These are phyloP conservation scores for Odocoileus virginianus DNA, from an alignment of 2,113 vertebrate genomes.

Conservation along the genomic window DNA sequence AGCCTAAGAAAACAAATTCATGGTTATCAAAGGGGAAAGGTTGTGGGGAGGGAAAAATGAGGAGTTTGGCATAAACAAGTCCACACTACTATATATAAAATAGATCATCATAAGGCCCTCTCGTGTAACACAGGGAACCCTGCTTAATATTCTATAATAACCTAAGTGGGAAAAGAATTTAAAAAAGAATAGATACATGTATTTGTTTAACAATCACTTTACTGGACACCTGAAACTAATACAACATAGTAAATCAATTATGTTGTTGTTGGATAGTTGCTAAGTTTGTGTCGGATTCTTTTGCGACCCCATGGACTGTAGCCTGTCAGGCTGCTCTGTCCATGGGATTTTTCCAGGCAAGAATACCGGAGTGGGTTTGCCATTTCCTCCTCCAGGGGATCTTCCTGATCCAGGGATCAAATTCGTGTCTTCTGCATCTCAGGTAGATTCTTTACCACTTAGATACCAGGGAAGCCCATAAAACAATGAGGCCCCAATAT, in stretches of 20 bases:
- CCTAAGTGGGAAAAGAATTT: neutral
- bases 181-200: neutral
- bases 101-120: neutral
- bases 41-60: neutral
- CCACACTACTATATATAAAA: neutral
- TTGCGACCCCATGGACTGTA: neutral
- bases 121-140: neutral
- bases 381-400: neutral
- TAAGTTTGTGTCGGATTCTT: neutral
- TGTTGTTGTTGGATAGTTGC: neutral
- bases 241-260: neutral
- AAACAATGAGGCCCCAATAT: neutral
- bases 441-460: neutral
- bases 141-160: neutral
- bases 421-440: neutral
- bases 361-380: neutral
- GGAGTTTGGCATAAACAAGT: neutral
- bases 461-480: neutral
- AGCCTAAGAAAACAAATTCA: neutral
- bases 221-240: neutral
- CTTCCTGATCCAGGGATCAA: neutral
- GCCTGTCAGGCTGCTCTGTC: neutral
- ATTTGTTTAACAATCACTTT: neutral
- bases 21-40: neutral
- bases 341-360: neutral